Evolutionary conservation across 2,113 vertebrate genomes (phyloP).

Genomic region (Larimichthys crocea): DNA sequence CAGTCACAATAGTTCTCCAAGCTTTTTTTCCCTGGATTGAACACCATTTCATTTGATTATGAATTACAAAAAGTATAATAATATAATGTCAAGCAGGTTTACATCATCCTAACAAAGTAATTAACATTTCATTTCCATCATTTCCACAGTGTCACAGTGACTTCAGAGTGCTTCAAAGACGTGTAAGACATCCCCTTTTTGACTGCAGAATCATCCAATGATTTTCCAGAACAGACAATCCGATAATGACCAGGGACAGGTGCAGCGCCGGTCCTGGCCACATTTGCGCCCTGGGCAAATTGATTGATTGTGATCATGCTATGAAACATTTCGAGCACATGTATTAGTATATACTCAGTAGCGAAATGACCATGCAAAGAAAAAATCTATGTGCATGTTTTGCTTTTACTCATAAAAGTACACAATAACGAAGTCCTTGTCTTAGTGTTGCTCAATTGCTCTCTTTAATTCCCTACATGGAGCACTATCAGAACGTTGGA

Average conservation of each 20-base stretch:
- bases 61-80: neutral
- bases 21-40: neutral
- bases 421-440: neutral
- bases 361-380: neutral
- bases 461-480: accelerated
- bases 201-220: too few species aligned
- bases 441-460: neutral
- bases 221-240: too few species aligned
- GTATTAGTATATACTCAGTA: neutral
- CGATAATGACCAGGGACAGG: neutral
- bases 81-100: neutral
- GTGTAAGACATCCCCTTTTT: too few species aligned
- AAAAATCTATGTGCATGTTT: neutral
- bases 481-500: neutral
- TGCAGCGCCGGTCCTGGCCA: too few species aligned
- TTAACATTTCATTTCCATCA: too few species aligned
- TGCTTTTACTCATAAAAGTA: neutral
- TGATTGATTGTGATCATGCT: neutral
- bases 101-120: too few species aligned
- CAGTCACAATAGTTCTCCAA: too few species aligned
- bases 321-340: neutral
- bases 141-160: neutral
- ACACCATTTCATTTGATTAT: neutral
- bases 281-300: too few species aligned
- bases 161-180: too few species aligned